phyloP scores from a whole-genome alignment of 2,888 invertebrate genomes.

The Phlogophora meticulosa region DNA sequence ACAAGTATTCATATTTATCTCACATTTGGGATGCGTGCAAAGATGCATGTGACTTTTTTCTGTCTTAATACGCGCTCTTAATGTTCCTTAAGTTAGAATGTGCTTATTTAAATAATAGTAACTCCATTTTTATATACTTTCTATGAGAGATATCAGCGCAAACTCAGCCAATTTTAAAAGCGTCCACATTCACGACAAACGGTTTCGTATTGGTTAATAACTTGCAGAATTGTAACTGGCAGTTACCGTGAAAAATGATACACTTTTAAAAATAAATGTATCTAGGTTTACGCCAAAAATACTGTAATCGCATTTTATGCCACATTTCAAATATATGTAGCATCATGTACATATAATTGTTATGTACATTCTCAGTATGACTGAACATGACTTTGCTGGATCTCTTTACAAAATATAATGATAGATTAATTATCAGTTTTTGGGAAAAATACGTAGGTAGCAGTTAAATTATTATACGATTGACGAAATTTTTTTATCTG shows the following conservation, averaged over 20 bases:
- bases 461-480: no score
- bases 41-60: no score
- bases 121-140: slow-evolving; percentile 7
- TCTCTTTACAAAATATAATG: background rate
- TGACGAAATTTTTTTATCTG: no score
- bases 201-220: slow-evolving; percentile 53
- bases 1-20: no score
- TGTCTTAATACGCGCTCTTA: no score
- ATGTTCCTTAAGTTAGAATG: no score
- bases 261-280: slow-evolving; percentile 61
- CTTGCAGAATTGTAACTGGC: slow-evolving; percentile 57
- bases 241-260: slow-evolving; percentile 60
- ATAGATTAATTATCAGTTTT: no score
- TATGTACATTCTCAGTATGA: slow-evolving; percentile 9
- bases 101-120: no score
- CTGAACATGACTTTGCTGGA: background rate
- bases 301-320: slow-evolving; percentile 20
- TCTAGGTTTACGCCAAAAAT: slow-evolving; percentile 42
- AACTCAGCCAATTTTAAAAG: slow-evolving; percentile 11
- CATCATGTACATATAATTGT: background rate
- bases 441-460: no score
- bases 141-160: slow-evolving; percentile 12
- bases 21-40: no score
- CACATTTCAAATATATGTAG: slow-evolving; percentile 23
- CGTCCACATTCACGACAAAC: slow-evolving; percentile 21